phyloP scores from a whole-genome alignment of 2,888 invertebrate genomes.

The Melipona beecheii region DNA sequence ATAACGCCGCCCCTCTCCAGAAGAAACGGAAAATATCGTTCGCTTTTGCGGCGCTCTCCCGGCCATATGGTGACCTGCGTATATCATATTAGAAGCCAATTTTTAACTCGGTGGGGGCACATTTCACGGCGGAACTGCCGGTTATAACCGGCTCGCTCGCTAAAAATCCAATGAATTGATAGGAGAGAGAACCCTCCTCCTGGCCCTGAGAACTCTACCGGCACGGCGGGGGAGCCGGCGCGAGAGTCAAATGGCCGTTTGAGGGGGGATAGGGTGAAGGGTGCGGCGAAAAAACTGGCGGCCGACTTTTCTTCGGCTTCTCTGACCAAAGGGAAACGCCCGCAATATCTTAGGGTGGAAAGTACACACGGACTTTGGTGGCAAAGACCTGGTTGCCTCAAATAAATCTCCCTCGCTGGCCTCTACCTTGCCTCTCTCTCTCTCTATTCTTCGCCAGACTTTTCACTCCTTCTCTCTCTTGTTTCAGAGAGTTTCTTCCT shows the following conservation, averaged over 20 bases:
- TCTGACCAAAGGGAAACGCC: slow-evolving; percentile 75
- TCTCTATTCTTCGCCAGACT: background rate
- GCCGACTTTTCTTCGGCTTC: slow-evolving; percentile 67
- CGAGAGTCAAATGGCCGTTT: slow-evolving; percentile 52
- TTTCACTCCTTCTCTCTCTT: background rate
- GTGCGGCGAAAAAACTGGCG: slow-evolving; percentile 57
- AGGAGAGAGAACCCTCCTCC: slow-evolving; percentile 19
- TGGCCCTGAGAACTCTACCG: background rate
- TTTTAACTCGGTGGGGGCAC: slow-evolving; percentile 78
- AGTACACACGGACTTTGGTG: slow-evolving; percentile 75
- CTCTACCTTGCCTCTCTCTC: slow-evolving; percentile 35
- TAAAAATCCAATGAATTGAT: slow-evolving; percentile 75
- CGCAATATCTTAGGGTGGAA: slow-evolving; percentile 79
- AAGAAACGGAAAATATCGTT: slow-evolving; percentile 73
- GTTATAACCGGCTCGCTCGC: slow-evolving; percentile 70
- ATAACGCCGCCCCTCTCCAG: background rate
- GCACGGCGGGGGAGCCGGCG: background rate
- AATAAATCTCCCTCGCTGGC: slow-evolving; percentile 68
- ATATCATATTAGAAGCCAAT: slow-evolving; percentile 81
- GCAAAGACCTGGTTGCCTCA: slow-evolving; percentile 63
- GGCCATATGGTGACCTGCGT: slow-evolving; percentile 79
- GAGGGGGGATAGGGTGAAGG: slow-evolving; percentile 18
- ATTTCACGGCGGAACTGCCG: slow-evolving; percentile 71
- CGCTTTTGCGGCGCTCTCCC: slow-evolving; percentile 72
- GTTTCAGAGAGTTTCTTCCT: slow-evolving; percentile 3